Evolutionary conservation across 2,113 vertebrate genomes (phyloP), one percentile per base, ranked within the genome.

Genomic region (Neodontobutis hainanensis): DNA sequence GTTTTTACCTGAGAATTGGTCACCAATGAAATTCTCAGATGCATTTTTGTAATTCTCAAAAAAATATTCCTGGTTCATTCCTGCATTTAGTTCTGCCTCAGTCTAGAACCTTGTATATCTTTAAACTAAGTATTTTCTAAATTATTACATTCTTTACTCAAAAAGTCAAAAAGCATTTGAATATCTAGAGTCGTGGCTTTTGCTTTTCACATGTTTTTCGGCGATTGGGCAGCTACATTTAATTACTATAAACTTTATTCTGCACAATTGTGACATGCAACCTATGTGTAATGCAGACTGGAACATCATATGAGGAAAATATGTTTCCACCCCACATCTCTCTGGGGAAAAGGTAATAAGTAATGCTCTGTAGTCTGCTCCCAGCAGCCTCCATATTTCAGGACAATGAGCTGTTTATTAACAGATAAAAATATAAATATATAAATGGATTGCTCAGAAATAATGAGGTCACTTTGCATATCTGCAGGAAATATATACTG

Each of bases 381-480:
- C 63, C 44, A 67, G 40, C 61, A 66, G 71, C 72, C 61, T 73
- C 70, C 45, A 63, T 70, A 78, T 75, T 65, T 8, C 71, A 80
- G 34, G 73, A 83, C 80, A 80, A 80, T 65, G 43, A 63, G 60
- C 64, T 81, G 77, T 85, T 88, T 87, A 78, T 77, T 74, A 83
- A 71, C 68, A 76, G 65, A 79, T 75, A 78, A 55, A 80, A 71
- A 78, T 59, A 82, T 70, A 86, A 81, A 81, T 77, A 80, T 81
- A 73, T 69, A 82, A 84, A 76, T 4, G 66, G 61, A 77, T 38
- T 84, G 66, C 73, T 64, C 74, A 48, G 65, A 45, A 84, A 86
- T 88, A 89, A 89, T 84, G 77, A 89, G 88, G 85, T 84, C 84
- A 88, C 75, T 87, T 81, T 79, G 73, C 81, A 88, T 81, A 82